These are phyloP conservation scores for Holacanthus passer DNA, from an alignment of 2,113 vertebrate genomes.

Conservation along the genomic window DNA sequence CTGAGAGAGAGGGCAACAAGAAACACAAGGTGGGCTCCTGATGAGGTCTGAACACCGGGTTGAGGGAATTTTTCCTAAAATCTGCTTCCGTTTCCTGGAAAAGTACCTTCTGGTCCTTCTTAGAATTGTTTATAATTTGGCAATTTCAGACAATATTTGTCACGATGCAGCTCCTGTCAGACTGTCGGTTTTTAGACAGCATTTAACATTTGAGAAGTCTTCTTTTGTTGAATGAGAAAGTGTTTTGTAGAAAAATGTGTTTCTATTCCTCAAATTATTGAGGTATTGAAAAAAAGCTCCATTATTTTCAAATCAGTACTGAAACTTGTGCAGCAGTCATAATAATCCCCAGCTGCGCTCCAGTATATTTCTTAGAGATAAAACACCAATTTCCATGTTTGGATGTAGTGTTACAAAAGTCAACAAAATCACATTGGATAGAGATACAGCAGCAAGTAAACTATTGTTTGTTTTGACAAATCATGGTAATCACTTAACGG, in stretches of 20 bases:
- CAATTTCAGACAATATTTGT: background rate
- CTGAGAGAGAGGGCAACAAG: conserved; percentile 90
- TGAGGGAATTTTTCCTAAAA: background rate
- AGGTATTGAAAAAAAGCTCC: background rate
- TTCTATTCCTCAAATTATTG: background rate
- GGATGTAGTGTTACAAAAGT: background rate
- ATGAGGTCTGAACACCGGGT: background rate
- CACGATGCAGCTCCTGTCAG: background rate
- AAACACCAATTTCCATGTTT: background rate
- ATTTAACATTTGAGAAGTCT: no score
- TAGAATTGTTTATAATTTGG: no score
- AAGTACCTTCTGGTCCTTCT: background rate
- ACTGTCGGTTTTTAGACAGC: background rate
- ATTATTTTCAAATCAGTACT: background rate
- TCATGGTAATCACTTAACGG: background rate
- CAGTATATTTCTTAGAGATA: background rate
- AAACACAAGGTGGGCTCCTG: conserved; percentile 90
- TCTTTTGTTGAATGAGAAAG: background rate
- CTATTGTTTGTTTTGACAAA: background rate
- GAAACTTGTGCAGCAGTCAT: background rate
- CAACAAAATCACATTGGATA: background rate
- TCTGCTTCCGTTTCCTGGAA: background rate
- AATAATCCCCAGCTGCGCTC: background rate
- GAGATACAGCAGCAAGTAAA: background rate
- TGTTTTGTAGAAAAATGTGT: background rate